These are phyloP conservation scores for Hippopotamus amphibius DNA, from an alignment of 2,113 vertebrate species.

Conservation along the genomic window DNA sequence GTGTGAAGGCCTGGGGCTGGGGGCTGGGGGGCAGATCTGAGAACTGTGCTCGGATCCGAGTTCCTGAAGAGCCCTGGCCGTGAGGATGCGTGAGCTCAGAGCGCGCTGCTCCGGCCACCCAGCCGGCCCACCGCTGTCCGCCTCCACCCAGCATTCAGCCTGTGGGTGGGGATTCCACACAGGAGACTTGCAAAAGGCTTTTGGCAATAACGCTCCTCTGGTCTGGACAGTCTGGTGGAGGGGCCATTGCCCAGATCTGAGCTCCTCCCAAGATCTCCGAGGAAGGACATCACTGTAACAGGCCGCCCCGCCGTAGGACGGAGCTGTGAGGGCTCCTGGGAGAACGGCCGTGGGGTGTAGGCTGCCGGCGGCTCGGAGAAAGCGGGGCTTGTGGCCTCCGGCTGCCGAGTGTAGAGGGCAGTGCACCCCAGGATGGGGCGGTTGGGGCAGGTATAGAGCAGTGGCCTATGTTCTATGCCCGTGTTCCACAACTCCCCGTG, in stretches of 20 bases:
- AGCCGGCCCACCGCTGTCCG: not conserved
- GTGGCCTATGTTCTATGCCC: too few relatives aligned
- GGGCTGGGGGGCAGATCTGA: not conserved
- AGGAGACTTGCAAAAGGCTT: not conserved
- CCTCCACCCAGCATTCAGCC: not conserved
- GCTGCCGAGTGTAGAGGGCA: not conserved
- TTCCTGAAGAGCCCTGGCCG: not conserved
- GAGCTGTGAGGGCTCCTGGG: not conserved
- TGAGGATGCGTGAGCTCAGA: not conserved
- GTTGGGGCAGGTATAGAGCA: rapidly evolving
- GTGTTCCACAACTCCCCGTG: not conserved
- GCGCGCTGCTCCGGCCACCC: rapidly evolving
- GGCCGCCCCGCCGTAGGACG: not conserved
- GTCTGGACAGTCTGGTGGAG: not conserved
- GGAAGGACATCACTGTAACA: not conserved
- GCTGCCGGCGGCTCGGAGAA: not conserved
- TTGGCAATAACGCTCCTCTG: not conserved
- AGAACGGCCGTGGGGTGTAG: not conserved
- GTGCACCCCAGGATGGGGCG: not conserved
- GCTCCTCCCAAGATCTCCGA: not conserved
- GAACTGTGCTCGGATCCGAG: not conserved
- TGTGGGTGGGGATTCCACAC: not conserved
- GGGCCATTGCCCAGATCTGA: not conserved
- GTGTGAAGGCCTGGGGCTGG: not conserved
- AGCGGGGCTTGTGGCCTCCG: not conserved